These are phyloP conservation scores for Ephestia elutella DNA, from an alignment of 1,140 invertebrate species.

Conservation along the genomic window DNA sequence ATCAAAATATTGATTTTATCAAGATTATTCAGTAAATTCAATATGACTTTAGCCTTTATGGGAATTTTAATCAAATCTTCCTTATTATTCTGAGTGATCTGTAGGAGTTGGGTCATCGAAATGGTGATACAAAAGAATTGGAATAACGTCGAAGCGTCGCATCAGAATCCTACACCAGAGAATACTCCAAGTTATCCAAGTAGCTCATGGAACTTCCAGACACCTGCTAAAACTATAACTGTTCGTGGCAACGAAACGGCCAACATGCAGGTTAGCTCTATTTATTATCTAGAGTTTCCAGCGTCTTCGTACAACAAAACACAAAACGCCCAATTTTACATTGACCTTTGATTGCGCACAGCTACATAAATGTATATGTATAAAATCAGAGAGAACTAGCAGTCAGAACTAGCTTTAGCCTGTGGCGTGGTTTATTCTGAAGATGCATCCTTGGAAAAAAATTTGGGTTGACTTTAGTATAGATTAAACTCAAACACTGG, in stretches of 20 bases:
- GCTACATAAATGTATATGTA: constrained; percentile 15
- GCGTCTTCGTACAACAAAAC: neutral
- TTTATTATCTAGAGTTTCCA: neutral
- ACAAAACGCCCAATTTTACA: neutral
- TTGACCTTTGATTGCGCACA: constrained; percentile 10
- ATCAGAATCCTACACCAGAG: constrained; percentile 36
- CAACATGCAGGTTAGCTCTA: constrained; percentile 53
- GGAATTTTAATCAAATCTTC: neutral
- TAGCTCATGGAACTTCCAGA: constrained; percentile 53
- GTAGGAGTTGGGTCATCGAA: constrained; percentile 23
- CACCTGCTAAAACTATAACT: constrained; percentile 40
- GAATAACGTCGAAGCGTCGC: constrained; percentile 40
- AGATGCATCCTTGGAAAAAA: no score
- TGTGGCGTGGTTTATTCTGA: neutral
- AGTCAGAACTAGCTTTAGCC: no score
- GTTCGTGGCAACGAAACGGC: constrained; percentile 31
- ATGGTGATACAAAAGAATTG: constrained; percentile 68
- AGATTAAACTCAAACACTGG: no score
- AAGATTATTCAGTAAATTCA: no score
- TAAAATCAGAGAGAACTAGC: neutral
- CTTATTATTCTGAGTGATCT: neutral
- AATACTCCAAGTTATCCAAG: constrained; percentile 22
- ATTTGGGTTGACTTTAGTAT: no score
- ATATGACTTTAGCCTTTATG: neutral
- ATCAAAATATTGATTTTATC: no score